Evolutionary conservation across 2,888 invertebrate species (phyloP).

Genomic region (Mesochorus sp.): DNA sequence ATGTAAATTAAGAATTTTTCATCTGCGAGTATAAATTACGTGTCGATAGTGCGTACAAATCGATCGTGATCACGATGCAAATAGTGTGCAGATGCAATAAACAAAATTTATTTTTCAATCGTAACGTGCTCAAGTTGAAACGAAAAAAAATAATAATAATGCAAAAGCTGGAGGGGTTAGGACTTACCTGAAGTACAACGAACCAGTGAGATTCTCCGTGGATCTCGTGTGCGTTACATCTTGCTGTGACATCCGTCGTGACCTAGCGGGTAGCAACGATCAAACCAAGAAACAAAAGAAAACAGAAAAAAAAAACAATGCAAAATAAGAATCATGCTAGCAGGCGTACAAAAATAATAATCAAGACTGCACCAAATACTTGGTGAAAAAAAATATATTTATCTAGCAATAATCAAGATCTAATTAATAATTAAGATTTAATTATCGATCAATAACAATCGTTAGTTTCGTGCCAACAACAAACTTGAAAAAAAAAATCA

Average conservation of each 20-base stretch:
- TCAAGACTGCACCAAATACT: constrained; percentile 39
- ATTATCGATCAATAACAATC: background rate
- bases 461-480: background rate
- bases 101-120: background rate
- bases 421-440: too few species aligned
- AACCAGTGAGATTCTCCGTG: constrained; percentile 76
- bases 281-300: constrained; percentile 84
- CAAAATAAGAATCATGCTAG: constrained; percentile 75
- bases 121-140: constrained; percentile 5
- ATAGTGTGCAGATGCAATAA: background rate
- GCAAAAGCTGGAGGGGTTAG: constrained; percentile 52
- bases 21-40: too few species aligned
- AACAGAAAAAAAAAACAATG: constrained; percentile 75
- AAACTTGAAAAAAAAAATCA: background rate
- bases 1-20: background rate
- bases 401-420: background rate
- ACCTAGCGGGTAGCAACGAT: constrained; percentile 84
- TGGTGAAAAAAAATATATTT: constrained; percentile 1
- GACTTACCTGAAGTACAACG: constrained; percentile 79
- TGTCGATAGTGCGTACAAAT: too few species aligned
- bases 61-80: too few species aligned
- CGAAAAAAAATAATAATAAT: constrained; percentile 13
- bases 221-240: constrained; percentile 84
- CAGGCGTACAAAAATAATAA: constrained; percentile 69
- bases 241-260: constrained; percentile 92